These are phyloP conservation scores for Tautogolabrus adspersus DNA, from an alignment of 2,113 vertebrate genomes.

Conservation along the genomic window DNA sequence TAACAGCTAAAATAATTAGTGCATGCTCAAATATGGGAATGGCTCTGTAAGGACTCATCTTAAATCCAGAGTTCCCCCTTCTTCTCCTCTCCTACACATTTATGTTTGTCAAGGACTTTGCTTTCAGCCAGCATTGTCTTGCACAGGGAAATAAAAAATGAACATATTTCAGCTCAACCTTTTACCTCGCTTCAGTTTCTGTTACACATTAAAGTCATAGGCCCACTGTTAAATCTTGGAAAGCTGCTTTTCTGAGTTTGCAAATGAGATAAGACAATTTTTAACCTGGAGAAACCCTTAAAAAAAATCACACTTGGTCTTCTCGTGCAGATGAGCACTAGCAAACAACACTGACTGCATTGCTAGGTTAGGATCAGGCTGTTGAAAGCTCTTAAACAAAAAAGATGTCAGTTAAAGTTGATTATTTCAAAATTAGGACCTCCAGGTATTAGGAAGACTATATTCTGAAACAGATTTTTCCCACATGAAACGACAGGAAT, in stretches of 20 bases:
- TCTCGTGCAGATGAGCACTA: background rate
- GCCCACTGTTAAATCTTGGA: slow-evolving; percentile 9
- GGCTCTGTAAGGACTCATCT: slow-evolving; percentile 29
- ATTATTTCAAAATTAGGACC: too few species aligned
- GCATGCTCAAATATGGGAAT: slow-evolving; percentile 49
- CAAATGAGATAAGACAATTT: background rate
- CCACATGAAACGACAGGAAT: too few species aligned
- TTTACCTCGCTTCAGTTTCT: slow-evolving; percentile 8
- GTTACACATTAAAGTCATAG: slow-evolving; percentile 20
- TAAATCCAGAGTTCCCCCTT: slow-evolving; percentile 33
- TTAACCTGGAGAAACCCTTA: background rate
- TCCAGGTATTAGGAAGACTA: too few species aligned
- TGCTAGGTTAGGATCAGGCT: background rate
- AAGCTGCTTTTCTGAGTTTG: background rate
- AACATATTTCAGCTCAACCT: slow-evolving; percentile 17
- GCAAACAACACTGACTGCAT: background rate
- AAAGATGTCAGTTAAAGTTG: too few species aligned
- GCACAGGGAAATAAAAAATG: slow-evolving; percentile 9
- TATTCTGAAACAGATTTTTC: too few species aligned
- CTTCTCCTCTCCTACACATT: slow-evolving; percentile 21
- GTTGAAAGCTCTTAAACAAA: background rate
- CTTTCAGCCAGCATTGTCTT: background rate
- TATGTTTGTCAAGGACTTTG: slow-evolving; percentile 18
- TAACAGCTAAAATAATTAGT: slow-evolving; percentile 66
- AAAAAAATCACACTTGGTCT: background rate